Evolutionary conservation across 2,888 invertebrate species (phyloP).

Genomic region (Acleris holmiana): DNA sequence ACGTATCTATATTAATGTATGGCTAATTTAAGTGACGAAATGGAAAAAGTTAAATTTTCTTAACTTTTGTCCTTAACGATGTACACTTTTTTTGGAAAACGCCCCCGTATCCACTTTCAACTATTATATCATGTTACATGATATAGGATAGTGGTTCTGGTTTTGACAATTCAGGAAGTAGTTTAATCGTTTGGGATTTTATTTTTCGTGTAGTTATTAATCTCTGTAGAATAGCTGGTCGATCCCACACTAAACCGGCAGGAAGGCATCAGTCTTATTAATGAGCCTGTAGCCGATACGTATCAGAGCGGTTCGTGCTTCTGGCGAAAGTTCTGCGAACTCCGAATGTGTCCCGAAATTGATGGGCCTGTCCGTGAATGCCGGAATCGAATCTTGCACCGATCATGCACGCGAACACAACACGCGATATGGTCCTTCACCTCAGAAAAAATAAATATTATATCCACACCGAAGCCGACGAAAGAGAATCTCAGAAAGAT

Average conservation of each 20-base stretch:
- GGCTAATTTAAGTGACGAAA: too few relatives aligned
- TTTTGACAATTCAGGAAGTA: constrained; percentile 19
- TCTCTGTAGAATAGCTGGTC: constrained; percentile 14
- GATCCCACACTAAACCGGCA: constrained; percentile 12
- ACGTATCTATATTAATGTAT: too few relatives aligned
- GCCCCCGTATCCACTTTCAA: constrained; percentile 2
- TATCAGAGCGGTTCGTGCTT: constrained; percentile 66
- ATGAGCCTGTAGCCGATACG: constrained; percentile 57
- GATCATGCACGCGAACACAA: constrained; percentile 64
- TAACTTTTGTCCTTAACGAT: too few relatives aligned
- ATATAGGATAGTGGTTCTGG: constrained; percentile 13
- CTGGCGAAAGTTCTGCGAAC: constrained; percentile 78
- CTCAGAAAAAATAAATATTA: constrained; percentile 54
- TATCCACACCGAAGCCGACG: constrained; percentile 39
- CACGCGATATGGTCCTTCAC: constrained; percentile 70
- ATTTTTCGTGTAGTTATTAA: constrained; percentile 2
- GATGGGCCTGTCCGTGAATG: constrained; percentile 67
- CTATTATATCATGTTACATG: background rate
- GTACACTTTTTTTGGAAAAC: too few relatives aligned
- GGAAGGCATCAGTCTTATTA: constrained; percentile 50
- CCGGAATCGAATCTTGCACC: constrained; percentile 68
- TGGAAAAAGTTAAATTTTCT: too few relatives aligned
- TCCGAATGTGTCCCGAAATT: constrained; percentile 73
- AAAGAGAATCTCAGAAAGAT: constrained; percentile 32
- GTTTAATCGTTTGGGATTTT: constrained; percentile 8